phyloP scores from a whole-genome alignment of 2,888 invertebrate genomes.

The Cantharis flavilabris region DNA sequence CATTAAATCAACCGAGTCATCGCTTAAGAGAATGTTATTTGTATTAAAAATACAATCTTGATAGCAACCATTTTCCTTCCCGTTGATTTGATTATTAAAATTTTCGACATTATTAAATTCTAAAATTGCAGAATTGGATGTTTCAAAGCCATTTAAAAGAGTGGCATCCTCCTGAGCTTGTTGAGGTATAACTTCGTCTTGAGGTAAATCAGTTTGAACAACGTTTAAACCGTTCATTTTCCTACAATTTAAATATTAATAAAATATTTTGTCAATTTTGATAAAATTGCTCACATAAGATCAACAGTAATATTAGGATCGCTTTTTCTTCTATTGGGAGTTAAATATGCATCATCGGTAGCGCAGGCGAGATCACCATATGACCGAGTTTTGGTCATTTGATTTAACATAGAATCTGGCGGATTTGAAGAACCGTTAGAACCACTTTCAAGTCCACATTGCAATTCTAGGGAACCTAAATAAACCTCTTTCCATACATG shows the following conservation, averaged over 20 bases:
- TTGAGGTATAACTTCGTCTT: slow-evolving; percentile 15
- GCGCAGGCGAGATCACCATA: slow-evolving; percentile 81
- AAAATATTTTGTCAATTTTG: background rate
- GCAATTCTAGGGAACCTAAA: slow-evolving; percentile 62
- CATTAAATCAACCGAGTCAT: slow-evolving; percentile 24
- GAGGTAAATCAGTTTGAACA: slow-evolving; percentile 27
- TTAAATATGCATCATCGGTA: slow-evolving; percentile 58
- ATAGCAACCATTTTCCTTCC: slow-evolving; percentile 40
- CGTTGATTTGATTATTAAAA: slow-evolving; percentile 25
- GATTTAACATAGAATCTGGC: slow-evolving; percentile 55
- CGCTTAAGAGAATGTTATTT: slow-evolving; percentile 32
- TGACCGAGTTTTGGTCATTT: slow-evolving; percentile 81
- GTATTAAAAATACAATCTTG: slow-evolving; percentile 49
- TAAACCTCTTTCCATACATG: slow-evolving; percentile 86
- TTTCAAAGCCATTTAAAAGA: slow-evolving; percentile 13
- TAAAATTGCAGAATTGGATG: background rate
- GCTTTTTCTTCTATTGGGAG: slow-evolving; percentile 73
- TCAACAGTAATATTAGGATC: slow-evolving; percentile 83
- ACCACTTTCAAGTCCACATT: slow-evolving; percentile 46
- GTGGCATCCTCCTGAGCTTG: slow-evolving; percentile 10
- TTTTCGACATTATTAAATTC: slow-evolving; percentile 19
- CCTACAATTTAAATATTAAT: slow-evolving; percentile 24
- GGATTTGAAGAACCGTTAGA: slow-evolving; percentile 43
- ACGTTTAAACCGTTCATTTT: slow-evolving; percentile 35
- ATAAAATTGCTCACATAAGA: slow-evolving; percentile 60